phyloP scores from a whole-genome alignment of 64 coral and sea anemone species.

The Actinia equina region DNA sequence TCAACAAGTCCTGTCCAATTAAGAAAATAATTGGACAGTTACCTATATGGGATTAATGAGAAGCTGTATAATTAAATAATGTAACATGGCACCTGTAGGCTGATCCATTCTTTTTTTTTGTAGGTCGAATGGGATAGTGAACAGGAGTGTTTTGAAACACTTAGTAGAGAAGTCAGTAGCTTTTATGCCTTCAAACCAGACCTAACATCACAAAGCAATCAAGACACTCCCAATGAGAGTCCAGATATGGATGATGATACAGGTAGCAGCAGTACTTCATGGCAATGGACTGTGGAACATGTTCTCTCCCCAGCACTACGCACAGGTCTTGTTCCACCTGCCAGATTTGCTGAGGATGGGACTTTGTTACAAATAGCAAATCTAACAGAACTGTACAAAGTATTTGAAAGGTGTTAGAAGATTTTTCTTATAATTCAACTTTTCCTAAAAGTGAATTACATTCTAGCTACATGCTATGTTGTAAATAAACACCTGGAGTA shows the following conservation, averaged over 20 bases:
- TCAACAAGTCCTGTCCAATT: no score
- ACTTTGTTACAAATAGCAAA: constrained; percentile 93
- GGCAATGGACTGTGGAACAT: constrained; percentile 95
- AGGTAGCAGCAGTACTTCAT: constrained; percentile 34
- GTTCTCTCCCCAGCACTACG: constrained; percentile 84
- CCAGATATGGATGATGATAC: not conserved
- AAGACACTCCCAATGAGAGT: not conserved
- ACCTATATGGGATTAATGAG: no score
- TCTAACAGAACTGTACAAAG: constrained; percentile 97
- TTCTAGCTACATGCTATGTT: no score
- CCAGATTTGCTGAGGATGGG: constrained; percentile 81
- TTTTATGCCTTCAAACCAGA: constrained; percentile 90
- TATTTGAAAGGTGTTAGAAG: constrained; percentile 93
- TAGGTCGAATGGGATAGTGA: constrained; percentile 96
- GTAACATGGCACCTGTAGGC: no score
- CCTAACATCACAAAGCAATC: not conserved
- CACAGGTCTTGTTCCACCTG: constrained; percentile 78
- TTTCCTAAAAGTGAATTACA: no score
- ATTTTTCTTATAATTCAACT: not conserved
- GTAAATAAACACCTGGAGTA: no score
- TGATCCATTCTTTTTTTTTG: not conserved
- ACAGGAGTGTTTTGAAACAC: constrained; percentile 72
- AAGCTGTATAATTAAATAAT: no score
- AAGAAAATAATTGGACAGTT: no score
- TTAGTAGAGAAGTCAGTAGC: constrained; percentile 75